These are phyloP conservation scores for Fragum whitleyi DNA, from an alignment of 2,888 invertebrate genomes.

Conservation along the genomic window DNA sequence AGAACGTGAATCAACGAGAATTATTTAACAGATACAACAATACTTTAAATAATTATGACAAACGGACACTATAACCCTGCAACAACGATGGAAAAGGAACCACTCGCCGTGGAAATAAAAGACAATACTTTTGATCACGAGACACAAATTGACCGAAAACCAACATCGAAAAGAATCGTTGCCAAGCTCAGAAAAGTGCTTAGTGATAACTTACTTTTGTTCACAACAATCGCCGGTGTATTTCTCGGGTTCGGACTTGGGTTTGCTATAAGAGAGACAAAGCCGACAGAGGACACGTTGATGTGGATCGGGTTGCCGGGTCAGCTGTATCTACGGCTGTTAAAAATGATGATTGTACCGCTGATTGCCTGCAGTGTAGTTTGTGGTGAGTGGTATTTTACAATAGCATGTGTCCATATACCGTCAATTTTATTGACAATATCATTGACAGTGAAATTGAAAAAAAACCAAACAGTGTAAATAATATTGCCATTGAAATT, in stretches of 20 bases:
- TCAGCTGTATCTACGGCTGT: slow-evolving; percentile 77
- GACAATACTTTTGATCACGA: background rate
- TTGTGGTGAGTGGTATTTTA: slow-evolving; percentile 67
- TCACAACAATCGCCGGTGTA: slow-evolving; percentile 32
- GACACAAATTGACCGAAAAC: background rate
- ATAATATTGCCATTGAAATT: no score
- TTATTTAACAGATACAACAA: no score
- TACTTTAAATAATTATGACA: background rate
- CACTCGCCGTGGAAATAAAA: background rate
- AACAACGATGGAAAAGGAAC: slow-evolving; percentile 2
- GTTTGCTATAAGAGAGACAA: slow-evolving; percentile 30
- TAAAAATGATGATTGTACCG: slow-evolving; percentile 80
- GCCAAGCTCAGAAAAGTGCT: background rate
- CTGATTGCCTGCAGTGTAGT: slow-evolving; percentile 79
- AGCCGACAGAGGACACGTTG: slow-evolving; percentile 25
- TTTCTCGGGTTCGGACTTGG: slow-evolving; percentile 32
- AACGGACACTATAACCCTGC: background rate
- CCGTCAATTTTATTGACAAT: no score
- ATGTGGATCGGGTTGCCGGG: slow-evolving; percentile 73
- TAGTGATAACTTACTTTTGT: slow-evolving; percentile 21
- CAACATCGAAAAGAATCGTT: slow-evolving; percentile 86
- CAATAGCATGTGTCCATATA: no score
- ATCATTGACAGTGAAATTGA: no score
- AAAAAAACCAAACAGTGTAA: no score
- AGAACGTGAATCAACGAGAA: no score